Evolutionary conservation across 2,797 vertebrate genomes (phyloP), one percentile per base, ranked within the genome.

Genomic region (Melanotaenia nigrans): DNA sequence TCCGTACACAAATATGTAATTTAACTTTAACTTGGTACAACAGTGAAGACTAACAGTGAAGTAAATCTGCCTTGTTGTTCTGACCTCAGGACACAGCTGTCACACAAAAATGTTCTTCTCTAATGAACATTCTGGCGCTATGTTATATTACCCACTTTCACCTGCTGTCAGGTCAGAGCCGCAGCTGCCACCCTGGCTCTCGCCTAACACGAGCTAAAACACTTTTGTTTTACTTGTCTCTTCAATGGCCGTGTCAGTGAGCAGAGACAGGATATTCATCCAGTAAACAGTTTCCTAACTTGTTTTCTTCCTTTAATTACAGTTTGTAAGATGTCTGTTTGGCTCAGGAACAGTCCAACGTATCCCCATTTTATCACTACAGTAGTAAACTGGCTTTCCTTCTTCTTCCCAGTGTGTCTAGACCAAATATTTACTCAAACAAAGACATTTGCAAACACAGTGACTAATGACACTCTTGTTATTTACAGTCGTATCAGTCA

Each of bases 371-470:
- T 18, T 20, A 32, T 56, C 28, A 56, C 32, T 18, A 56, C 14
- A 32, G 54, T 56, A 16, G 53, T 14, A 7, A 30, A 45, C 32
- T 30, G 5, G 36, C 20, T 5, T 45, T 47, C 6, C 20, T 47
- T 47, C 8, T 47, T n/a, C 47, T 22, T 49, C 47, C 8, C 47
- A 0, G 51, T 68, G 59, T 38, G 64, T 73, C 54, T 36, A 71
- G 66, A 78, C 59, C 57, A 83, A 84, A 81, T 72, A 85, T 81
- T 81, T 81, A 87, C 75, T 69, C 71, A 79, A 68, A 71, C 42
- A 49, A 42, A 66, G 47, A 70, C 69, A 28, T 55, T 64, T 61
- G 60, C 14, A 62, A 71, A 75, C 62, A 51, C 33, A 68, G 56
- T 67, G 73, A 81, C 62, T 76, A 75, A 78, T 72, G 68, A 35